Evolutionary conservation across 2,888 invertebrate genomes (phyloP).

Genomic region (Gisinianus flammeolus): DNA sequence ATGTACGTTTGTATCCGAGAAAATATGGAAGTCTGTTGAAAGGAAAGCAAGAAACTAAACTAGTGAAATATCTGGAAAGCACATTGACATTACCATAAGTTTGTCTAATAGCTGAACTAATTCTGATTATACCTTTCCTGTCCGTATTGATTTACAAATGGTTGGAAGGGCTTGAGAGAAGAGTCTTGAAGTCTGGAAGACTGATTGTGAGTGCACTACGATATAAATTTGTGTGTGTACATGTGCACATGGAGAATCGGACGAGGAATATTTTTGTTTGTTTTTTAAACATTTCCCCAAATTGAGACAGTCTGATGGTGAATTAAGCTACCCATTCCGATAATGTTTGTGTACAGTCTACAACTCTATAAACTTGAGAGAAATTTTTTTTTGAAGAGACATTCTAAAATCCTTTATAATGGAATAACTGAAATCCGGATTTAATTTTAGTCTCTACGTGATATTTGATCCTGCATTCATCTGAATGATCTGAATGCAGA

Average conservation of each 20-base stretch:
- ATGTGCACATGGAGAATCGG: background rate
- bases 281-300: background rate
- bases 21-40: background rate
- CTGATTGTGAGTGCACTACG: no score
- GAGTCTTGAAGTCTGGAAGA: background rate
- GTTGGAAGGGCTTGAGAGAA: background rate
- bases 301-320: background rate
- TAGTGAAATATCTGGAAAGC: slow-evolving; percentile 19
- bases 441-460: no score
- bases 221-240: background rate
- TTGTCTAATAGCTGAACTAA: slow-evolving; percentile 27
- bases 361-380: no score
- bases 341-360: no score
- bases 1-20: background rate
- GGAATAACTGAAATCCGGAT: no score
- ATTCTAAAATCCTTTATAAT: no score
- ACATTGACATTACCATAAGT: slow-evolving; percentile 33
- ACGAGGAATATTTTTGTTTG: background rate
- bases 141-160: slow-evolving; percentile 16
- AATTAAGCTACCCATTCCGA: background rate
- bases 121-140: slow-evolving; percentile 23
- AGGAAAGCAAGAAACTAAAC: background rate
- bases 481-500: no score
- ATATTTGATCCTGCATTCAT: no score
- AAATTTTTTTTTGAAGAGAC: no score